Base-by-base conservation (phyloP, 2,797 vertebrate genomes). In the Micropoecilia bifurca region DNA sequence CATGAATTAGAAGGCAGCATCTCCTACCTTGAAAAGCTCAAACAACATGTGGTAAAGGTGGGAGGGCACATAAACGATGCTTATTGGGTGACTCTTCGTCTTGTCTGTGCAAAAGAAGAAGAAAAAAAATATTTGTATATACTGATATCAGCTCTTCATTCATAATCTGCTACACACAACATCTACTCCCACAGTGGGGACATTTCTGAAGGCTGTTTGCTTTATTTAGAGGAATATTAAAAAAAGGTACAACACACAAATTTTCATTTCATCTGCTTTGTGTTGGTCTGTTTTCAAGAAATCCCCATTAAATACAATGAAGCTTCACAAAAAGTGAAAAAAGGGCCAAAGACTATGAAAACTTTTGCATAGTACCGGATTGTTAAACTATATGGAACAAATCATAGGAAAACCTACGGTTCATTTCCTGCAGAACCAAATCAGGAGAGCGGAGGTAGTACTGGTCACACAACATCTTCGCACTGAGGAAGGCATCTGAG, bases 41-140 rank as follows among this genome's bases (percentile, higher is more conserved):
- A 99, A 99, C 83, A 99, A 96, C 96, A 99, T 98, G 94, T 99
- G 98, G 84, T 99, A 98, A 43, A 99, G 97, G 84, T 99, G 98
- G 28, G 98, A 99, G 14, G 98, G 98, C 41, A 99, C 97, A 10
- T 99, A 99, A 12, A 97, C 97, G 25, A 99, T 98, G 92, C 90
- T 95, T 43, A 97, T 94, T 0, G 96, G 94, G 80, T 96, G 95
- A 66, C 88, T 94, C 41, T 90, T 78, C 30, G 88, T 93, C 87
- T 95, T 92, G 1, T 91, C 97, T 99, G 93, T 12, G 76, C 43
- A 81, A 30, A 75, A 36, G 53, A 47, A 36, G 53, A 47, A 57
- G 25, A 57, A 57, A 14, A 22, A 71, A 69, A 41, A 46, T 12
- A 46, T n/a, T 28, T 20, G 39, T 20, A 20, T 22, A 25, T 1